Evolutionary conservation across 2,113 vertebrate species (phyloP).

Genomic region (Tachysurus vachellii): DNA sequence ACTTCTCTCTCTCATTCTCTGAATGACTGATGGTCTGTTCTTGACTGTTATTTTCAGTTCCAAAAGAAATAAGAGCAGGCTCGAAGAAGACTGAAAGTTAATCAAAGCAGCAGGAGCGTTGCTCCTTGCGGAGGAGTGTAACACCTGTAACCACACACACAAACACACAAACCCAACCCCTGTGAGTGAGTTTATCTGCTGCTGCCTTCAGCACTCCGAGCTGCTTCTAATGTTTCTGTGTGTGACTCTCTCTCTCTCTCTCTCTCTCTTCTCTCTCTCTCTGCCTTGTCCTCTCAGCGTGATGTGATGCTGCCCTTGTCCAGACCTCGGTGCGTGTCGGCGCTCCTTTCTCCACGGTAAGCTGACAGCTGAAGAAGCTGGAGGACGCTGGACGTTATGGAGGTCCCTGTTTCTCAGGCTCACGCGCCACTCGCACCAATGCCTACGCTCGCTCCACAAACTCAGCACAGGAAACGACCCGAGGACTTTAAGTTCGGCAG

Average conservation of each 20-base stretch:
- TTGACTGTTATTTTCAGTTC: not conserved
- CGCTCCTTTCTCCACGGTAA: constrained; percentile 93
- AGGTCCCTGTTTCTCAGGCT: constrained; percentile 59
- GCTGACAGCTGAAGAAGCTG: constrained; percentile 76
- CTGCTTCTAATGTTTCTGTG: constrained; percentile 43
- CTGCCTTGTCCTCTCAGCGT: constrained; percentile 73
- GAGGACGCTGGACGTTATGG: constrained; percentile 74
- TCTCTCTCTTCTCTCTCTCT: constrained; percentile 57
- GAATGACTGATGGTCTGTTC: not conserved
- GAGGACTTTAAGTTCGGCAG: constrained; percentile 97
- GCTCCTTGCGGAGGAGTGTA: constrained; percentile 10
- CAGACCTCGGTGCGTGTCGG: constrained; percentile 61
- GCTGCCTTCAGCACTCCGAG: constrained; percentile 26
- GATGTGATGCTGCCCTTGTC: constrained; percentile 95
- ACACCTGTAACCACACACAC: constrained; percentile 41
- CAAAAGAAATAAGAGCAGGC: not conserved
- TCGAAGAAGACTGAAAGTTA: not conserved
- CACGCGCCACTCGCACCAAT: constrained; percentile 40
- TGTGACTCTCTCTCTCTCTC: constrained; percentile 51
- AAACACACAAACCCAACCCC: constrained; percentile 35
- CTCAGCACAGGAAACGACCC: constrained; percentile 89
- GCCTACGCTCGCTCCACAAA: constrained; percentile 62
- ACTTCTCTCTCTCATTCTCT: not conserved
- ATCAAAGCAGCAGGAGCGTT: not conserved
- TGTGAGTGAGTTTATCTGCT: constrained; percentile 37